Evolutionary conservation across 1,140 invertebrate species (phyloP), one percentile per base, ranked within the genome.

Genomic region (Drosophila mauritiana): DNA sequence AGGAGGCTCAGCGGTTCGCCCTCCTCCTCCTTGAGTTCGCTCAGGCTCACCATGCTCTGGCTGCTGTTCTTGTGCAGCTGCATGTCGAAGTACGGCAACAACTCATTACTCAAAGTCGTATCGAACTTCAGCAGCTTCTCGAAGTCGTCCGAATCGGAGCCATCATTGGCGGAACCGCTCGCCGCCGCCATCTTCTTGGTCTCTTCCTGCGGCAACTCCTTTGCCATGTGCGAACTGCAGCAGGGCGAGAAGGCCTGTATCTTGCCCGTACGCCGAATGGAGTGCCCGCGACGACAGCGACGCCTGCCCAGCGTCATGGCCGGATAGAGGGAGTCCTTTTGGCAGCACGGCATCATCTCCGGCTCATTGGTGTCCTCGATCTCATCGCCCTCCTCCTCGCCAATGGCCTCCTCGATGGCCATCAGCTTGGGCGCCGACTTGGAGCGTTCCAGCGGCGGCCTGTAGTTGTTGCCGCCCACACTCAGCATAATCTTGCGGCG

Each of bases 361-460:
- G 92, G 91, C 15, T 91, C 91, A 70, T 93, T 92, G 11, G 92
- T 93, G 31, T 93, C 91, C 52, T 92, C 84, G 40, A 86, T 78
- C 81, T 94, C 94, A 62, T 96, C 95, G 59, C 96, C 95, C 57
- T 97, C 96, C 81, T 97, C 96, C 86, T 97, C 96, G 56, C 97
- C 97, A 13, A 96, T 94, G 62, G 96, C 96, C 93, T 99, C 98
- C 89, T 98, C 97, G 70, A 99, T 99, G 25, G 97, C 95, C 57
- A 96, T 97, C 3, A 99, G 93, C 91, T 98, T 98, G 0, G 98
- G 98, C 6, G 98, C 98, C 39, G 97, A 98, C 92, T 98, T 98
- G 0, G 97, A 98, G 65, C 98, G 94, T 91, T 98, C 98, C 49
- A 99, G 91, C 0, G 98, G 98, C 4, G 98, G 98, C 65, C 97